A percentile compares a stretch with the other conserved stretches of the same genome.
phyloP scores from a whole-genome alignment of 2,888 invertebrate species.

The Dicyrtoma fusca region DNA sequence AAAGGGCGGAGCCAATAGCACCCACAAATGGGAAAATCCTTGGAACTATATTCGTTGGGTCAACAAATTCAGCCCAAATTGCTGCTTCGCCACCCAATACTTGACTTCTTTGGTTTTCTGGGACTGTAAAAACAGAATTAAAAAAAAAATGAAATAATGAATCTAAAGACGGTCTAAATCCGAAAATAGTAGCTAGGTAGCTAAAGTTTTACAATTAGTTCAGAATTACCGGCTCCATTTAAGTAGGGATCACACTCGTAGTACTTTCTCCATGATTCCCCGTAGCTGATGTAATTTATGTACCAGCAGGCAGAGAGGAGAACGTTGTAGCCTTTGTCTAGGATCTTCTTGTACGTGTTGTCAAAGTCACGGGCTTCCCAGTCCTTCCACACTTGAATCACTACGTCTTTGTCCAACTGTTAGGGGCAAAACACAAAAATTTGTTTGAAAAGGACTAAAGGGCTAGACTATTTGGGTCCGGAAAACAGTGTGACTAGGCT shows the following conservation, averaged over 20 bases:
- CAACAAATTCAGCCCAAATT: constrained; percentile 67
- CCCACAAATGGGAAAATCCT: constrained; percentile 82
- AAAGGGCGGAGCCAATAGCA: constrained; percentile 82
- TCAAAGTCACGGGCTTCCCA: background rate
- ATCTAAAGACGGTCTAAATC: too few species aligned
- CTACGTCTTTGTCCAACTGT: constrained; percentile 64
- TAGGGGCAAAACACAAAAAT: too few species aligned
- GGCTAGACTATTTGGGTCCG: background rate
- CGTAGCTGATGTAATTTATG: constrained; percentile 71
- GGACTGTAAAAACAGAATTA: constrained; percentile 61
- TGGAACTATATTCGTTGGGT: constrained; percentile 64
- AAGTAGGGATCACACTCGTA: constrained; percentile 68
- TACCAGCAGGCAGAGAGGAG: constrained; percentile 87
- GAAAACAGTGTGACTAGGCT: too few species aligned
- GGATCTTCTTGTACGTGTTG: constrained; percentile 54
- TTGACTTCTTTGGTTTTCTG: constrained; percentile 62
- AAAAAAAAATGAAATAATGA: background rate
- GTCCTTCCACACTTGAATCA: constrained; percentile 81
- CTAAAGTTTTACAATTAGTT: background rate
- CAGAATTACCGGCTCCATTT: background rate
- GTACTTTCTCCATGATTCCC: constrained; percentile 72
- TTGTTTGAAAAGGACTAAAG: background rate
- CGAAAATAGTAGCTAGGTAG: background rate
- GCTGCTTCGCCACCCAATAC: constrained; percentile 90
- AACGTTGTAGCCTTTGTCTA: constrained; percentile 67